Conservation (phyloP, 2,797 vertebrate genomes). For the Esox masquinongy region DNA sequence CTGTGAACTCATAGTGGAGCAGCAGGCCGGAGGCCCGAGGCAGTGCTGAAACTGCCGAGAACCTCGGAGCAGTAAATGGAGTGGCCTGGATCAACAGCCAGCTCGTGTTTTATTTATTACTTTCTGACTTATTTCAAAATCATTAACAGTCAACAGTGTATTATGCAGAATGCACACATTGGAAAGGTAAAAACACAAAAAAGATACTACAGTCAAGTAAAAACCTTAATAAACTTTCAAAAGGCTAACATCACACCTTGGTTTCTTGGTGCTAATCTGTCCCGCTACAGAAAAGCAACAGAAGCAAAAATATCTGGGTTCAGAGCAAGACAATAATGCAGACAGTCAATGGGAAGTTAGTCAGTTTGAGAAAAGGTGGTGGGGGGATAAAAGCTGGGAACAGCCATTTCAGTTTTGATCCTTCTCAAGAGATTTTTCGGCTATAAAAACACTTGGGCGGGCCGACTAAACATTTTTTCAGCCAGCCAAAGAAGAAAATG, state of each 20-base stretch:
- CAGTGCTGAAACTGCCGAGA: neutral
- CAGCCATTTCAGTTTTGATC: neutral
- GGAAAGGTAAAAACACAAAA: too few species aligned
- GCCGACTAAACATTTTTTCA: too few species aligned
- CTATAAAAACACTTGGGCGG: too few species aligned
- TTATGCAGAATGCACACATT: too few species aligned
- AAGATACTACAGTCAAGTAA: too few species aligned
- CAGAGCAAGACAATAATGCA: neutral
- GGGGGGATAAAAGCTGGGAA: neutral
- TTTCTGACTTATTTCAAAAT: too few species aligned
- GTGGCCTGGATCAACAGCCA: slow-evolving; percentile 8
- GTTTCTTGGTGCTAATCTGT: neutral
- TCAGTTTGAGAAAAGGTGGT: neutral
- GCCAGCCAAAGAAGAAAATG: too few species aligned
- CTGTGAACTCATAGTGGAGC: neutral
- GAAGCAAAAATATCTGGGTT: neutral
- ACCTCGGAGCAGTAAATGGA: neutral
- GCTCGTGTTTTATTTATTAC: neutral
- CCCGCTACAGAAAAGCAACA: neutral
- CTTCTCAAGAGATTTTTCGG: neutral
- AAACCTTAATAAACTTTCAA: slow-evolving; percentile 20
- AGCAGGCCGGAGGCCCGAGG: neutral
- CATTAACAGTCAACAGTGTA: too few species aligned
- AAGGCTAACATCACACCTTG: neutral
- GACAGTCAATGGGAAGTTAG: neutral